Evolutionary conservation across 2,797 vertebrate genomes (phyloP).

Genomic region (Megaceryle alcyon): DNA sequence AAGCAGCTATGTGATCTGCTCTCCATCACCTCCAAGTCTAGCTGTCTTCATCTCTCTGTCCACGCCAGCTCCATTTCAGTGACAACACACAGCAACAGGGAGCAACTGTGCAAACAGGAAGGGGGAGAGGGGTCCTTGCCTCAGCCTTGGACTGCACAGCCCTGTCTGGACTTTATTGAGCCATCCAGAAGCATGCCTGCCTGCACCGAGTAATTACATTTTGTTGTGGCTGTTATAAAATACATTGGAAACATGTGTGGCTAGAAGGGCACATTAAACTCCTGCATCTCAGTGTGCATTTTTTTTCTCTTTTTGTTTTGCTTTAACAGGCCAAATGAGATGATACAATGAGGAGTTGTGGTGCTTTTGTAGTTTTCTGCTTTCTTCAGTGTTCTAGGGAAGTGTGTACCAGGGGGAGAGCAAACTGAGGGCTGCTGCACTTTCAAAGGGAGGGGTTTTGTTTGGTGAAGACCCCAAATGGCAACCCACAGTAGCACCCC

Average conservation of each 20-base stretch:
- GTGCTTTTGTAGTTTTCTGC: not conserved
- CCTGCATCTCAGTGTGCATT: not conserved
- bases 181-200: not conserved
- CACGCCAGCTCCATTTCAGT: fast-evolving
- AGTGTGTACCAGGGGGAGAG: not conserved
- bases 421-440: not conserved
- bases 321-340: slow-evolving; percentile 27
- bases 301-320: not conserved
- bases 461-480: not conserved
- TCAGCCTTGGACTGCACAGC: not conserved
- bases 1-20: fast-evolving
- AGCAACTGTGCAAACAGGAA: fast-evolving
- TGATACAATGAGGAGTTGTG: not conserved
- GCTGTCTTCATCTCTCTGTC: not conserved
- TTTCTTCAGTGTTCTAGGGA: not conserved
- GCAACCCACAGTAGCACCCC: not conserved
- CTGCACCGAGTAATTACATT: not conserved
- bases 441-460: not conserved
- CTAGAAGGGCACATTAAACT: not conserved
- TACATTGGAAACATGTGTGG: slow-evolving; percentile 31
- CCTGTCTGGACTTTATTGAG: not conserved
- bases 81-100: fast-evolving
- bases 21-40: not conserved
- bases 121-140: not conserved
- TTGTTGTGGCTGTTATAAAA: slow-evolving; percentile 37